These are phyloP conservation scores for Balanococcus diminutus DNA, from an alignment of 2,888 invertebrate genomes.

Conservation along the genomic window DNA sequence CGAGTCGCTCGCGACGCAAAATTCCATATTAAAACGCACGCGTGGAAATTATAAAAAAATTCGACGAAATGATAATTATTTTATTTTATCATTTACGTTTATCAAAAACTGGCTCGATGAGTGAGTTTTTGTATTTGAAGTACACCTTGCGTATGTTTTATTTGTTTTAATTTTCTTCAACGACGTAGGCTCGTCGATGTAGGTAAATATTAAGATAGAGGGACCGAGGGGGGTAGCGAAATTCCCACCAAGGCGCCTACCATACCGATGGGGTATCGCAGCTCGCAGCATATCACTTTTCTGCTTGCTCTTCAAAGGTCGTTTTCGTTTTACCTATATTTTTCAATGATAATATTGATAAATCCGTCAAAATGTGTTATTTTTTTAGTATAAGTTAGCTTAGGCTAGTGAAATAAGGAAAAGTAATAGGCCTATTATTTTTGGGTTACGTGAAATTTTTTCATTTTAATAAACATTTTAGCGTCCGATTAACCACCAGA, in stretches of 20 bases:
- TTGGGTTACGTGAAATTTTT: too few species aligned
- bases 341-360: too few species aligned
- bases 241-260: not conserved
- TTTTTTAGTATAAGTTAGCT: too few species aligned
- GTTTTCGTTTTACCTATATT: not conserved
- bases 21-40: not conserved
- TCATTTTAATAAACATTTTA: too few species aligned
- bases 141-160: not conserved
- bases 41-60: not conserved
- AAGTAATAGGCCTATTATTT: too few species aligned
- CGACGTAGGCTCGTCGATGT: too few species aligned
- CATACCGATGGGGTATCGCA: not conserved
- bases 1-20: too few species aligned
- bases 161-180: not conserved
- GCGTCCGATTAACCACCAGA: too few species aligned
- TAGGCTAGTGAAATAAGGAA: too few species aligned
- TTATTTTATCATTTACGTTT: not conserved
- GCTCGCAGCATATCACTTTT: not conserved
- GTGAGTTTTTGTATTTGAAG: not conserved
- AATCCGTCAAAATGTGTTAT: too few species aligned
- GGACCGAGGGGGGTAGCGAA: not conserved
- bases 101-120: not conserved
- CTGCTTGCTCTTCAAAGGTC: not conserved
- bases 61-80: slow-evolving; percentile 13
- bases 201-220: not conserved